These are phyloP conservation scores for Nansenia antarctica DNA, from an alignment of 2,113 vertebrate genomes.

Conservation along the genomic window DNA sequence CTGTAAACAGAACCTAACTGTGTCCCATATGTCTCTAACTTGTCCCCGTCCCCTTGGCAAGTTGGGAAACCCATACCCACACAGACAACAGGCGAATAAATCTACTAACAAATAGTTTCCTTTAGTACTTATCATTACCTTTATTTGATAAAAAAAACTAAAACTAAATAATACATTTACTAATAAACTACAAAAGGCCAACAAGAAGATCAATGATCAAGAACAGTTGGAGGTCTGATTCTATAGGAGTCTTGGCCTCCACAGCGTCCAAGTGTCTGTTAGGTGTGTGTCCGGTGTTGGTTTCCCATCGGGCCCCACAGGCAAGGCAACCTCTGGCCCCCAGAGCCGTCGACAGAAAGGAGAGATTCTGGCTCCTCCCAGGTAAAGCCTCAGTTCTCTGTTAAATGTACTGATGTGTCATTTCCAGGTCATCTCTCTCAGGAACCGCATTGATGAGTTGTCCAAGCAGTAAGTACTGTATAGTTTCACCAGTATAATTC, in stretches of 20 bases:
- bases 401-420: constrained; percentile 46
- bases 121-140: background rate
- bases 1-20: constrained; percentile 25
- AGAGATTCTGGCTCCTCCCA: background rate
- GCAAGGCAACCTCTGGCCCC: constrained; percentile 1
- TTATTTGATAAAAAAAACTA: background rate
- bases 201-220: background rate
- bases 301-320: constrained; percentile 45
- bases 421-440: constrained; percentile 73
- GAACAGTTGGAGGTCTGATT: background rate
- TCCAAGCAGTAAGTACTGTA: constrained; percentile 92
- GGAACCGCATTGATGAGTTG: constrained; percentile 89
- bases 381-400: constrained; percentile 32
- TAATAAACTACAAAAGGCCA: background rate
- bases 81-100: background rate
- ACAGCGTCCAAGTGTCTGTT: background rate
- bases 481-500: constrained; percentile 14
- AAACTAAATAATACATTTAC: background rate
- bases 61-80: background rate
- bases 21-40: constrained; percentile 37
- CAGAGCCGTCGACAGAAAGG: constrained; percentile 13
- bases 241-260: no score
- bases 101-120: background rate
- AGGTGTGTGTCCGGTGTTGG: background rate
- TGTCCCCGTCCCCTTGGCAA: background rate